These are phyloP conservation scores for Meta bourneti DNA, from an alignment of 2,888 invertebrate species.

Conservation along the genomic window DNA sequence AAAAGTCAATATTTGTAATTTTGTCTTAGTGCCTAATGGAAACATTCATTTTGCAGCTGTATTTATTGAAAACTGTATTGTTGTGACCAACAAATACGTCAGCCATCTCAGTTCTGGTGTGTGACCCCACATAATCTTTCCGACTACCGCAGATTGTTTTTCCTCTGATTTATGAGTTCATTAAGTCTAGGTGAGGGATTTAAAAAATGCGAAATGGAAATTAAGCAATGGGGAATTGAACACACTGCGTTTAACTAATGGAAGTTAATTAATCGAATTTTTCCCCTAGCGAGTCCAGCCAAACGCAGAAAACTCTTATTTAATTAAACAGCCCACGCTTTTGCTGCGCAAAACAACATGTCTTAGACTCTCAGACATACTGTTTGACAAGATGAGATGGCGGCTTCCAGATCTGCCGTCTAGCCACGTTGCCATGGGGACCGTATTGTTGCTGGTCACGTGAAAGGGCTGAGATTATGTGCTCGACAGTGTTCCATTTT, in stretches of 20 bases:
- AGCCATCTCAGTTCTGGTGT: no score
- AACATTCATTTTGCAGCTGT: no score
- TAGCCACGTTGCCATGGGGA: constrained; percentile 31
- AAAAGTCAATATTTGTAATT: no score
- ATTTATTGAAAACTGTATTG: no score
- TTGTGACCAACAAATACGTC: no score
- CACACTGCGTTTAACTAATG: not conserved
- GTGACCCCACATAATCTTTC: no score
- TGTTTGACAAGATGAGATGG: constrained; percentile 10
- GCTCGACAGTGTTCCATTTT: constrained; percentile 37
- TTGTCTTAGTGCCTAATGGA: no score
- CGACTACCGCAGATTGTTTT: no score
- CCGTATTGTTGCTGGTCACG: constrained; percentile 50
- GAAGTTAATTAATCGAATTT: not conserved
- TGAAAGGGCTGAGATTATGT: constrained; percentile 42
- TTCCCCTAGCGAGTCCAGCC: not conserved
- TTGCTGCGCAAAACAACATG: not conserved
- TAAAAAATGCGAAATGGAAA: not conserved
- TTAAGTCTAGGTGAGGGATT: no score
- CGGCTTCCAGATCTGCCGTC: not conserved
- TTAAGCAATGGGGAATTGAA: not conserved
- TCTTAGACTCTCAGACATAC: constrained; percentile 21
- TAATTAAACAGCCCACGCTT: constrained; percentile 12
- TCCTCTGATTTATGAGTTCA: no score
- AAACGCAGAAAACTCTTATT: not conserved